Conservation (phyloP, 2,888 invertebrate species). For the Campaea margaritaria region DNA sequence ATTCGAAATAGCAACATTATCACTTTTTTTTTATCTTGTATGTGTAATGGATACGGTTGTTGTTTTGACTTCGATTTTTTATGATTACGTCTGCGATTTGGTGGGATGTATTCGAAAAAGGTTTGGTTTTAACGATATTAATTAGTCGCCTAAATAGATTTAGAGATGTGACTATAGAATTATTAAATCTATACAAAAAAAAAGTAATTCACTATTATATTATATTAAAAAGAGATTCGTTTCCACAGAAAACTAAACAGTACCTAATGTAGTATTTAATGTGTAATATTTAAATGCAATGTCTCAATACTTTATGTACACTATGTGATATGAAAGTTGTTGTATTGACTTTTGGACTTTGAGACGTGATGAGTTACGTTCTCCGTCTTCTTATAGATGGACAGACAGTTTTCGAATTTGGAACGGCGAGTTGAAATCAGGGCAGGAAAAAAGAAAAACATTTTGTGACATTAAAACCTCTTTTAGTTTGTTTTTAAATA, state of each 20-base stretch:
- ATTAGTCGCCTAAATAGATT: background rate
- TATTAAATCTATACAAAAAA: no score
- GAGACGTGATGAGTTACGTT: conserved; percentile 13
- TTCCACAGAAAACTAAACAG: no score
- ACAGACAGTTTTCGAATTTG: conserved; percentile 45
- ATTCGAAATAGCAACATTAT: conserved; percentile 39
- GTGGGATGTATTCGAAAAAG: conserved; percentile 1
- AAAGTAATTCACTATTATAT: no score
- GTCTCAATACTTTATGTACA: conserved; percentile 2
- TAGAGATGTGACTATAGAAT: background rate
- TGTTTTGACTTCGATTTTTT: background rate
- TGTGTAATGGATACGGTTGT: background rate
- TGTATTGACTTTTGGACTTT: conserved; percentile 10
- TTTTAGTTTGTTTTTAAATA: no score
- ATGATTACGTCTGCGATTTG: background rate
- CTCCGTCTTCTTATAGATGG: conserved; percentile 13
- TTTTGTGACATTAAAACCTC: background rate
- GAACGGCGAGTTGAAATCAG: conserved; percentile 42
- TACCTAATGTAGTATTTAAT: no score
- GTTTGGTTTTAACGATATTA: background rate
- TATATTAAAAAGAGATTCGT: no score
- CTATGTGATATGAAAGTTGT: background rate
- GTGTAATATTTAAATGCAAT: no score
- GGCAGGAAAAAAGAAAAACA: conserved; percentile 19
- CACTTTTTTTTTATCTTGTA: conserved; percentile 6